Conservation (phyloP, 2,888 invertebrate genomes). For the Caradrina clavipalpis region DNA sequence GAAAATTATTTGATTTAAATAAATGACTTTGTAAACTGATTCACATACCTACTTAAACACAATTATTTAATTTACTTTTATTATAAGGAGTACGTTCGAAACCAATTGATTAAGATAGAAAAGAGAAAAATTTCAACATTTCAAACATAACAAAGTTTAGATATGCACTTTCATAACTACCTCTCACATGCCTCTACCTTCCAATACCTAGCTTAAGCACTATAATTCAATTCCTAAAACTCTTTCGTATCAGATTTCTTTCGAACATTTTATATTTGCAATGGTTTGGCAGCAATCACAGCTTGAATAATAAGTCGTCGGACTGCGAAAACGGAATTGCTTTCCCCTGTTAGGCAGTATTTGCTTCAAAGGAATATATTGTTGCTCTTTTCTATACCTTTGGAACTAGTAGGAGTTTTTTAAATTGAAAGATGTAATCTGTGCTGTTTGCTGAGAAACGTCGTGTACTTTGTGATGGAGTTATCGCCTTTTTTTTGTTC, state of each 20-base stretch:
- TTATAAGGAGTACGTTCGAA: too few species aligned
- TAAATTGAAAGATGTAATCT: slow-evolving; percentile 84
- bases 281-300: slow-evolving; percentile 55
- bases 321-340: slow-evolving; percentile 65
- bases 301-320: slow-evolving; percentile 59
- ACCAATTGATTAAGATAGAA: too few species aligned
- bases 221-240: slow-evolving; percentile 13
- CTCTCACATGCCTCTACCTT: background rate
- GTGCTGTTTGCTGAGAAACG: slow-evolving; percentile 60
- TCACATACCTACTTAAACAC: too few species aligned
- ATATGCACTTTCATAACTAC: too few species aligned
- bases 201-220: background rate
- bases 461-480: slow-evolving; percentile 31
- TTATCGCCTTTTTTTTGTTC: slow-evolving; percentile 51
- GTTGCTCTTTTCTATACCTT: slow-evolving; percentile 61
- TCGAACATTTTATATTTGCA: slow-evolving; percentile 47
- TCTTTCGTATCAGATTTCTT: slow-evolving; percentile 28
- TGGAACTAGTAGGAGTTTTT: slow-evolving; percentile 70
- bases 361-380: slow-evolving; percentile 58
- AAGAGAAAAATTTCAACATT: too few species aligned
- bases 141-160: too few species aligned
- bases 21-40: too few species aligned
- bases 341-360: slow-evolving; percentile 57
- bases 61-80: too few species aligned
- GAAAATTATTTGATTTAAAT: too few species aligned